These are phyloP conservation scores for Epizoanthus ramosus DNA, from an alignment of 92 coral and sea anemone genomes.

Conservation along the genomic window DNA sequence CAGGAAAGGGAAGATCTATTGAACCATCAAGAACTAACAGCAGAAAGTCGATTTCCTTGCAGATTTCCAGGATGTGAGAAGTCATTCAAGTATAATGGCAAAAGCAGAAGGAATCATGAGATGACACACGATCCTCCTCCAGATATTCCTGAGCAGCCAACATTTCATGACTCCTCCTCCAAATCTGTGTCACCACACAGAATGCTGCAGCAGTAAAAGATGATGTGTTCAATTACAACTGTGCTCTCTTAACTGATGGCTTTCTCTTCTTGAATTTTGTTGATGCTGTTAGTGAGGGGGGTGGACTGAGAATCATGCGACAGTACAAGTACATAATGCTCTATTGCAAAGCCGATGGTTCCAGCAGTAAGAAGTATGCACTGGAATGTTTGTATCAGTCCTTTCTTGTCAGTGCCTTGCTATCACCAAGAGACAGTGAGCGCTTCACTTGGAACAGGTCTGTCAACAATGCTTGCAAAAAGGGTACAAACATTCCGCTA, in stretches of 20 bases:
- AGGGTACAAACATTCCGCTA: slow-evolving; percentile 65
- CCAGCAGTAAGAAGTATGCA: slow-evolving; percentile 53
- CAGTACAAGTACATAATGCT: slow-evolving; percentile 55
- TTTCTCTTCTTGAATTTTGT: slow-evolving; percentile 42
- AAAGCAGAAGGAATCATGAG: slow-evolving; percentile 52
- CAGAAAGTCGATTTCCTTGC: slow-evolving; percentile 38
- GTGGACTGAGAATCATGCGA: slow-evolving; percentile 53
- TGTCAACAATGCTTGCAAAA: slow-evolving; percentile 48
- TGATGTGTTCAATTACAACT: slow-evolving; percentile 39
- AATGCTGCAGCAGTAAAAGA: slow-evolving; percentile 16
- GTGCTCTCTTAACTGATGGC: slow-evolving; percentile 39
- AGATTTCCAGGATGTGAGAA: slow-evolving; percentile 46
- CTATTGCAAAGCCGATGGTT: slow-evolving; percentile 50
- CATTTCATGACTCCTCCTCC: not conserved
- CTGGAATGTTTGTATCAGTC: slow-evolving; percentile 62
- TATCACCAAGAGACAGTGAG: slow-evolving; percentile 54
- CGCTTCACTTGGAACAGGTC: slow-evolving; percentile 55
- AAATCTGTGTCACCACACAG: not conserved
- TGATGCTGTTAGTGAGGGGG: slow-evolving; percentile 59
- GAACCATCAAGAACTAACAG: slow-evolving; percentile 12
- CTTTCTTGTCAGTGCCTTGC: slow-evolving; percentile 51
- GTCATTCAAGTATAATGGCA: slow-evolving; percentile 61
- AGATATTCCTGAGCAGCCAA: slow-evolving; percentile 11
- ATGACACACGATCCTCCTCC: slow-evolving; percentile 51
- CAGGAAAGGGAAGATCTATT: slow-evolving; percentile 5